These are phyloP conservation scores for Ochropleura plecta DNA, from an alignment of 2,888 invertebrate species.

Conservation along the genomic window DNA sequence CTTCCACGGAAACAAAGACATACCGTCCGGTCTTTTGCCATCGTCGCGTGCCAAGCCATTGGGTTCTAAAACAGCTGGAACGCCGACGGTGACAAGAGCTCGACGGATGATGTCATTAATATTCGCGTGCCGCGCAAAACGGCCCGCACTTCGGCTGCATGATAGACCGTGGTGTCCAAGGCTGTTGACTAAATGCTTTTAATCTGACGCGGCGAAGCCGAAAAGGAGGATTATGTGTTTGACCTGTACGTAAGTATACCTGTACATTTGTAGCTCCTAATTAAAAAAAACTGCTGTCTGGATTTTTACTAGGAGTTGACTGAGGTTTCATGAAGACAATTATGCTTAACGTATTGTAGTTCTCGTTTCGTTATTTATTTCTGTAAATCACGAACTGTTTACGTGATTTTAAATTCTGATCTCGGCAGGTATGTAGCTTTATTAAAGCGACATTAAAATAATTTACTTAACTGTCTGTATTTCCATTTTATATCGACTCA, in stretches of 20 bases:
- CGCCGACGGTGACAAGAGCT: too few species aligned
- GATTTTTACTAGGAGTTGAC: not conserved
- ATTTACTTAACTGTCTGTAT: not conserved
- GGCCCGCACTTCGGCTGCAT: too few species aligned
- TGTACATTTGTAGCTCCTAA: not conserved
- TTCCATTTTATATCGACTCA: not conserved
- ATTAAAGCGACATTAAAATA: not conserved
- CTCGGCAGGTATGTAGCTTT: not conserved
- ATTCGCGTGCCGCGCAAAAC: too few species aligned
- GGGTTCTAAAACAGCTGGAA: too few species aligned
- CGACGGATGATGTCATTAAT: too few species aligned
- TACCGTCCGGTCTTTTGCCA: too few species aligned
- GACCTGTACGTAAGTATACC: not conserved
- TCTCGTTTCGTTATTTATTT: not conserved
- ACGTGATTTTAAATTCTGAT: not conserved
- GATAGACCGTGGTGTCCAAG: too few species aligned
- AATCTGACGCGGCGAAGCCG: not conserved
- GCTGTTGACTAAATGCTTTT: too few species aligned
- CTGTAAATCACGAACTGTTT: not conserved
- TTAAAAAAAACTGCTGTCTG: not conserved
- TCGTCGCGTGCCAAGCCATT: too few species aligned
- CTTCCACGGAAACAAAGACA: too few species aligned
- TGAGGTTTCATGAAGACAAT: not conserved
- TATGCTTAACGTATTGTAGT: not conserved
- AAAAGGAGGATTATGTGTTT: not conserved